Percentiles rank a stretch among this genome's conserved stretches.
phyloP scores from a whole-genome alignment of 2,888 invertebrate species.

The Nipponacmea schrenckii region DNA sequence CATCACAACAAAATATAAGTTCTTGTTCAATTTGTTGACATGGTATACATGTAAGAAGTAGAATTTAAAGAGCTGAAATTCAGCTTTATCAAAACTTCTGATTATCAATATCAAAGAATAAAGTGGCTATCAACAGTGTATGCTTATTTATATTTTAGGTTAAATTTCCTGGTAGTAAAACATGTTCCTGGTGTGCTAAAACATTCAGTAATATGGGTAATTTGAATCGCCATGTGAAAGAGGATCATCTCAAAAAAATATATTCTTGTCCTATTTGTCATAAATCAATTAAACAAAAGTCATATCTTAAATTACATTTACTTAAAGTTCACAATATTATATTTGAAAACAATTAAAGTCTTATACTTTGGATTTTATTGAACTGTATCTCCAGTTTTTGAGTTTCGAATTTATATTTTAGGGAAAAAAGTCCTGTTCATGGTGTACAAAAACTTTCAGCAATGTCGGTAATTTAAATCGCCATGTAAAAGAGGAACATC shows the following conservation, averaged over 20 bases:
- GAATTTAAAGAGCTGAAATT: too few relatives aligned
- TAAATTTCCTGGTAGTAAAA: not conserved
- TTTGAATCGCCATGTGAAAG: not conserved
- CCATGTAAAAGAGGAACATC: not conserved
- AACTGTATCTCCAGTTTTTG: too few relatives aligned
- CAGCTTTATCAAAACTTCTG: too few relatives aligned
- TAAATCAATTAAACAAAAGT: not conserved
- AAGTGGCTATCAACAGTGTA: not conserved
- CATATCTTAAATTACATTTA: not conserved
- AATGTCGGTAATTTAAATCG: conserved; percentile 1
- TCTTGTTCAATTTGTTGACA: too few relatives aligned
- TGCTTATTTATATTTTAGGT: not conserved
- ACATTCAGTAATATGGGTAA: not conserved
- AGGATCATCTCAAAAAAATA: not conserved
- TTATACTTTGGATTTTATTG: too few relatives aligned
- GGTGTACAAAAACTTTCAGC: not conserved
- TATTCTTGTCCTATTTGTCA: not conserved
- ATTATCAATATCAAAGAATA: too few relatives aligned
- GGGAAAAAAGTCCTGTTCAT: too few relatives aligned
- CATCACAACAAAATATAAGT: too few relatives aligned
- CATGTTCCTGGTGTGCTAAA: not conserved
- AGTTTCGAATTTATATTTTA: too few relatives aligned
- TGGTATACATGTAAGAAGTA: too few relatives aligned
- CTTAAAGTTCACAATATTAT: not conserved
- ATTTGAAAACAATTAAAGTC: not conserved